These are phyloP conservation scores for Ancistrus triradiatus DNA, from an alignment of 2,113 vertebrate genomes.

Conservation along the genomic window DNA sequence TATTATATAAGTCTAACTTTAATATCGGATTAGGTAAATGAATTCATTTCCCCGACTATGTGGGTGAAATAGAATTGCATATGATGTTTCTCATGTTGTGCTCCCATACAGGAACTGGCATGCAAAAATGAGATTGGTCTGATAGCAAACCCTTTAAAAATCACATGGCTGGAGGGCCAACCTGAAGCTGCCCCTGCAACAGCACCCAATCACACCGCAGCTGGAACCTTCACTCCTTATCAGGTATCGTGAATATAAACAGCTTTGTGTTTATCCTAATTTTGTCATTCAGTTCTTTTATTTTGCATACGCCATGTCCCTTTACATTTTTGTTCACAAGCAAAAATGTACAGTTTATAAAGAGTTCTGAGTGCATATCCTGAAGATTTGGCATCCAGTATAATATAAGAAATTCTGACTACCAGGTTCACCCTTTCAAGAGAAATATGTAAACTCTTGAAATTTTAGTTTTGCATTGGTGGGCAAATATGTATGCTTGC, in stretches of 20 bases:
- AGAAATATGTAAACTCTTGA: slow-evolving; percentile 56
- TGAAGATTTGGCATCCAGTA: slow-evolving; percentile 43
- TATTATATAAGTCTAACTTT: too few relatives aligned
- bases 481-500: slow-evolving; percentile 50
- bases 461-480: slow-evolving; percentile 56
- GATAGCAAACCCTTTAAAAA: slow-evolving; percentile 82
- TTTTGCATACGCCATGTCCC: background rate
- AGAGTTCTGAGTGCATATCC: slow-evolving; percentile 33
- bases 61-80: background rate
- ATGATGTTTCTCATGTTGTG: background rate
- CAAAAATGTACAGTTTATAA: slow-evolving; percentile 40
- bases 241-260: slow-evolving; percentile 67
- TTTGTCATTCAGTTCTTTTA: background rate
- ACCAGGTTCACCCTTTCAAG: slow-evolving; percentile 31
- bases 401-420: slow-evolving; percentile 53
- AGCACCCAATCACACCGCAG: slow-evolving; percentile 33
- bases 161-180: slow-evolving; percentile 87
- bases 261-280: too few relatives aligned
- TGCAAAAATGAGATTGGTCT: slow-evolving; percentile 86
- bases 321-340: slow-evolving; percentile 16
- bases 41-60: too few relatives aligned
- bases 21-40: too few relatives aligned
- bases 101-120: slow-evolving; percentile 78
- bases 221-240: slow-evolving; percentile 48
- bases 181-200: slow-evolving; percentile 55